A percentile compares a stretch with the other conserved stretches of the same genome.
Conservation (phyloP, 2,797 vertebrate species). For the Melanotaenia nigrans region DNA sequence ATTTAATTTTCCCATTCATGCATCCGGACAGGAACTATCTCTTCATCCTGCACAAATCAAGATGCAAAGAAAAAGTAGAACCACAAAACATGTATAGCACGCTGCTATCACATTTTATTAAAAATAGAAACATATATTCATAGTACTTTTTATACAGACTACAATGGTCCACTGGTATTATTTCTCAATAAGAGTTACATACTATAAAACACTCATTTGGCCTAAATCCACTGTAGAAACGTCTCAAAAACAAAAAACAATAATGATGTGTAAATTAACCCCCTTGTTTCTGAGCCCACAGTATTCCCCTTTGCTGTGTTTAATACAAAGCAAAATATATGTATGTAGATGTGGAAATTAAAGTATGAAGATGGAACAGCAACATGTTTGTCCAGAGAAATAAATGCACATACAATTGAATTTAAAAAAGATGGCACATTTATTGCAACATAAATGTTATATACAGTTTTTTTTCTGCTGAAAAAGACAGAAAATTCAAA, state of each 20-base stretch:
- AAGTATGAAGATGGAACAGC: slow-evolving; percentile 62
- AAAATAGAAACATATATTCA: slow-evolving; percentile 84
- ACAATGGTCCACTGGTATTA: slow-evolving; percentile 79
- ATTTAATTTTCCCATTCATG: neutral
- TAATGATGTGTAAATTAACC: slow-evolving; percentile 24
- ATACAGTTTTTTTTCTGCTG: slow-evolving; percentile 98
- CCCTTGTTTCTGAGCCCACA: slow-evolving; percentile 30
- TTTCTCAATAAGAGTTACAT: slow-evolving; percentile 66
- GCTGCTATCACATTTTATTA: slow-evolving; percentile 82
- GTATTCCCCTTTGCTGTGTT: slow-evolving; percentile 18
- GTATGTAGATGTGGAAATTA: slow-evolving; percentile 43
- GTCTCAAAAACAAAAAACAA: slow-evolving; percentile 48
- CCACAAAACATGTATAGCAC: slow-evolving; percentile 56
- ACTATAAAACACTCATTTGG: slow-evolving; percentile 78
- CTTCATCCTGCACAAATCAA: neutral
- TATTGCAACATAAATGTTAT: slow-evolving; percentile 99
- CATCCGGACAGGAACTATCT: neutral
- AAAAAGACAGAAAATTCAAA: slow-evolving; percentile 95
- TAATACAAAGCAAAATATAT: slow-evolving; percentile 40
- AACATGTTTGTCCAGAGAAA: slow-evolving; percentile 75
- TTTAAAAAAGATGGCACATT: slow-evolving; percentile 99
- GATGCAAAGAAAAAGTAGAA: slow-evolving; percentile 46
- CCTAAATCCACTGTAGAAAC: slow-evolving; percentile 78
- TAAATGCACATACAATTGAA: slow-evolving; percentile 81
- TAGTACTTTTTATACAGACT: slow-evolving; percentile 81